Conservation (phyloP, 2,888 invertebrate species). For the Dicranocentrus wangi region DNA sequence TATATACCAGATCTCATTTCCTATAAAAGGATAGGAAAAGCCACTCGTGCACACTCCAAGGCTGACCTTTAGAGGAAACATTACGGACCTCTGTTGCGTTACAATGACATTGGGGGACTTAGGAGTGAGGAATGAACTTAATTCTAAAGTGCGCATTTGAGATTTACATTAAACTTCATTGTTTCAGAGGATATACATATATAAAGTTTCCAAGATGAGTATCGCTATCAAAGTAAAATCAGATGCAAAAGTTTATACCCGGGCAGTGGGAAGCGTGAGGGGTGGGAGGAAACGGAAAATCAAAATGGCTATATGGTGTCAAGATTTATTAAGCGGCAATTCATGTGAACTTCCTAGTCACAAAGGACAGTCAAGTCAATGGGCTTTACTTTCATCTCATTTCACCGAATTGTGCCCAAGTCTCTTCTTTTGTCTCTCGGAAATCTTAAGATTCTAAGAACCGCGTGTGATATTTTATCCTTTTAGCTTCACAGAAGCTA, state of each 20-base stretch:
- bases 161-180: slow-evolving; percentile 55
- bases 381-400: slow-evolving; percentile 62
- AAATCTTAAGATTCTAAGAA: slow-evolving; percentile 45
- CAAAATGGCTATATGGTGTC: slow-evolving; percentile 63
- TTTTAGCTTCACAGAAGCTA: slow-evolving; percentile 53
- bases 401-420: slow-evolving; percentile 58
- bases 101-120: slow-evolving; percentile 4
- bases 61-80: slow-evolving; percentile 4
- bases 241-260: slow-evolving; percentile 55
- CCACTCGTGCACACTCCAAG: not conserved
- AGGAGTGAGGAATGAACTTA: slow-evolving; percentile 23
- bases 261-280: slow-evolving; percentile 46
- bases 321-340: slow-evolving; percentile 73
- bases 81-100: not conserved
- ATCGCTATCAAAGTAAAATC: slow-evolving; percentile 39
- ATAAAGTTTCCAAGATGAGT: not conserved
- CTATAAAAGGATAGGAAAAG: too few species aligned
- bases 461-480: slow-evolving; percentile 63
- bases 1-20: too few species aligned
- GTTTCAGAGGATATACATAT: slow-evolving; percentile 25
- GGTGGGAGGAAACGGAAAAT: slow-evolving; percentile 55
- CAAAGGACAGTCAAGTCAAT: slow-evolving; percentile 60
- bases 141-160: slow-evolving; percentile 42
- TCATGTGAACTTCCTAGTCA: slow-evolving; percentile 65
- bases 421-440: slow-evolving; percentile 54